A percentile compares a stretch with the other conserved stretches of the same genome.
These are phyloP conservation scores for Ophioninae sp. DNA, from an alignment of 2,888 invertebrate species.

Conservation along the genomic window DNA sequence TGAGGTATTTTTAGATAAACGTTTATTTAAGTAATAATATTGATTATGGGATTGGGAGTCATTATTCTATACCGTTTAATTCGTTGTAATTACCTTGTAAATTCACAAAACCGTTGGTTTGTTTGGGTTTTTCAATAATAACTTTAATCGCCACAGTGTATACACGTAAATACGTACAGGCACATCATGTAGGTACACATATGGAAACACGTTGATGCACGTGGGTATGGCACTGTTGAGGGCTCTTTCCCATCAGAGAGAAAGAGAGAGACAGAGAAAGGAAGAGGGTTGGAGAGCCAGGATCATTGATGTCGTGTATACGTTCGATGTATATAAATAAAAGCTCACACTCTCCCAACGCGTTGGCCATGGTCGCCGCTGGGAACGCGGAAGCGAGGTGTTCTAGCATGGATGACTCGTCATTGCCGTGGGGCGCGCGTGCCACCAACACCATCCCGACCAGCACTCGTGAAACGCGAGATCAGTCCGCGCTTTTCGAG, in stretches of 20 bases:
- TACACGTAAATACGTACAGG: conserved; percentile 14
- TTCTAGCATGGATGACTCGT: conserved; percentile 81
- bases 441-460: conserved; percentile 73
- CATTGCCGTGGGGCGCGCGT: conserved; percentile 81
- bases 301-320: conserved; percentile 43
- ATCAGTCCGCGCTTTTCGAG: conserved; percentile 4
- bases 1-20: no score
- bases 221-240: not conserved
- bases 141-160: not conserved
- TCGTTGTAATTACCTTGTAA: no score
- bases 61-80: no score
- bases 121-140: no score
- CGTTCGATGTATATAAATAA: conserved; percentile 18
- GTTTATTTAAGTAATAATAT: no score
- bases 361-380: conserved; percentile 56
- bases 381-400: conserved; percentile 74
- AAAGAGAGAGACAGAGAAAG: conserved; percentile 16
- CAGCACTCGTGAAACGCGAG: conserved; percentile 21
- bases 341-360: conserved; percentile 33
- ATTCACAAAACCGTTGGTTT: no score
- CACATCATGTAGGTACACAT: conserved; percentile 1
- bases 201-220: conserved; percentile 23
- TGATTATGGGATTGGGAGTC: no score
- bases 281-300: conserved; percentile 1
- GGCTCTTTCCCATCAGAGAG: conserved; percentile 19